Evolutionary conservation across 2,113 vertebrate species (phyloP).

Genomic region (Catagonus wagneri): DNA sequence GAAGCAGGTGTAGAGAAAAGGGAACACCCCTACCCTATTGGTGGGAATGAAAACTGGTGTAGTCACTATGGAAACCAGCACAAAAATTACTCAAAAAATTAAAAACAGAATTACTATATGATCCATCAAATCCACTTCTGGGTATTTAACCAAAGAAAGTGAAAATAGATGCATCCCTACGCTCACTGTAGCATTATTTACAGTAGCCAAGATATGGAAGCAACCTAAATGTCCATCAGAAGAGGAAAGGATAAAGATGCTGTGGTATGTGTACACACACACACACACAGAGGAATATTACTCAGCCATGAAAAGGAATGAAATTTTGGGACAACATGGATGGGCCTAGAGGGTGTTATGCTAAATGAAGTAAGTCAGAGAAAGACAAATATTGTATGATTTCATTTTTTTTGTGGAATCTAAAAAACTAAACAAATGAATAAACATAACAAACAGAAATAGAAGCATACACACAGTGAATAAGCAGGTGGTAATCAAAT

Average conservation of each 20-base stretch:
- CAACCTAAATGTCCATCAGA: too few species aligned
- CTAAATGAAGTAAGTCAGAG: background rate
- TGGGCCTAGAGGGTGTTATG: background rate
- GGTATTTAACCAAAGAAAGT: too few species aligned
- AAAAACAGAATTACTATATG: too few species aligned
- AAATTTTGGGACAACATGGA: background rate
- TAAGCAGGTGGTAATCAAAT: background rate
- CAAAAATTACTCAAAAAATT: too few species aligned
- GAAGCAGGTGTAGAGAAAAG: background rate
- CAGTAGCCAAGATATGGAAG: too few species aligned
- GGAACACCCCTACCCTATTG: background rate
- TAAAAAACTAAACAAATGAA: background rate
- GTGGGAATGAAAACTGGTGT: too few species aligned
- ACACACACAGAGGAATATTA: background rate
- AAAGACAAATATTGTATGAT: background rate
- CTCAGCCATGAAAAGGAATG: background rate
- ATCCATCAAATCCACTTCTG: too few species aligned
- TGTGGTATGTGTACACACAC: too few species aligned
- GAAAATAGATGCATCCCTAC: too few species aligned
- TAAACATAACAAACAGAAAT: background rate
- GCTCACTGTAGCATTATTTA: too few species aligned
- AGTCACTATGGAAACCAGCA: too few species aligned
- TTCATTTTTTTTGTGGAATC: background rate
- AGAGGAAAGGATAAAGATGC: too few species aligned
- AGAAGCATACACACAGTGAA: background rate